Conservation (phyloP, 2,113 vertebrate species). For the Turdus rufiventris region DNA sequence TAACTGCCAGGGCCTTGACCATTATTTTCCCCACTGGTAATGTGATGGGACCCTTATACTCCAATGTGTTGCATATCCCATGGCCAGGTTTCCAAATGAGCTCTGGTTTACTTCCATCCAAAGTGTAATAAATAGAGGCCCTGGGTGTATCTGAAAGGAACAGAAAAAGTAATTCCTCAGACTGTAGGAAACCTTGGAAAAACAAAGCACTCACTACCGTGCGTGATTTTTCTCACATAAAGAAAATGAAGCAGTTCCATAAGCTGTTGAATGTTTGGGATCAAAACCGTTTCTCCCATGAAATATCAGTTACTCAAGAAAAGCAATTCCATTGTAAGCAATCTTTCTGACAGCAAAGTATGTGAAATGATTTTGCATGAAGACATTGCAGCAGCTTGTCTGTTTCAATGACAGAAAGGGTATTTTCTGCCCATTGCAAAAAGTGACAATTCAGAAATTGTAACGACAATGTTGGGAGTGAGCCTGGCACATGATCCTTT, state of each 20-base stretch:
- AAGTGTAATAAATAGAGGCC: constrained; percentile 84
- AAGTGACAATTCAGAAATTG: not conserved
- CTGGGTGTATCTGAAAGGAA: constrained; percentile 80
- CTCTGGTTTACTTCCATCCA: constrained; percentile 89
- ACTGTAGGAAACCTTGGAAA: not conserved
- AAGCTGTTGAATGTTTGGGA: not conserved
- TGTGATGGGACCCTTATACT: constrained; percentile 78
- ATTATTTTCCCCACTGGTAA: constrained; percentile 84
- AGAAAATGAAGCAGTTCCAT: not conserved
- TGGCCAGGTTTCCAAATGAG: constrained; percentile 60
- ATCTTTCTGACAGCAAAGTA: not conserved
- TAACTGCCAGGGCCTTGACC: constrained; percentile 84
- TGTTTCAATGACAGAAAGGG: not conserved
- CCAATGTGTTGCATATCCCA: constrained; percentile 75
- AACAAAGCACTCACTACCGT: not conserved
- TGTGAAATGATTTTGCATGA: not conserved
- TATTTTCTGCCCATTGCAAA: not conserved
- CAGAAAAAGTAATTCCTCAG: not conserved
- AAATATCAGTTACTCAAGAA: not conserved
- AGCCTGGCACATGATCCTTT: not conserved
- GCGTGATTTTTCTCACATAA: not conserved
- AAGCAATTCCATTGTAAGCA: not conserved
- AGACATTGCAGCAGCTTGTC: not conserved
- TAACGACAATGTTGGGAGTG: not conserved
- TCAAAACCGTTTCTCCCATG: not conserved